phyloP scores from a whole-genome alignment of 2,113 vertebrate species.

The Macrotis lagotis region DNA sequence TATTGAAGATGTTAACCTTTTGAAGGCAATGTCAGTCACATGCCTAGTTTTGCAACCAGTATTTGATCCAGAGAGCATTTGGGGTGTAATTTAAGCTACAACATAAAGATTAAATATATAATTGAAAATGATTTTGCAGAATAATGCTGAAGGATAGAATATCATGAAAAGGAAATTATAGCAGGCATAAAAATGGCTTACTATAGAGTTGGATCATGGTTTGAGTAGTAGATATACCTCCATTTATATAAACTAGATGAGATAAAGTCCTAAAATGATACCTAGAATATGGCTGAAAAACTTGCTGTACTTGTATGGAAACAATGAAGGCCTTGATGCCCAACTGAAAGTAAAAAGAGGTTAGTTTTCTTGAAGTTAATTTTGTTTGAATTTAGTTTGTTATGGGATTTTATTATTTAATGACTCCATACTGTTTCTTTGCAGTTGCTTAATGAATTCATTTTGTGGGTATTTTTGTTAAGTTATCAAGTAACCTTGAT shows the following conservation, averaged over 20 bases:
- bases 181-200: conserved; percentile 72
- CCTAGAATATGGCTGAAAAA: neutral
- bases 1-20: conserved; percentile 44
- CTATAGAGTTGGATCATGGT: conserved; percentile 64
- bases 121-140: conserved; percentile 75
- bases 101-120: conserved; percentile 71
- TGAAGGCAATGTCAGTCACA: conserved; percentile 46
- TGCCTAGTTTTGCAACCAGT: conserved; percentile 32
- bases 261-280: conserved; percentile 58
- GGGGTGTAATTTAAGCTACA: conserved; percentile 70
- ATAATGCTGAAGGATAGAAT: conserved; percentile 56
- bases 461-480: conserved; percentile 51
- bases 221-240: conserved; percentile 55
- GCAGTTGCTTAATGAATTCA: conserved; percentile 14
- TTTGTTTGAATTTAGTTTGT: conserved; percentile 28
- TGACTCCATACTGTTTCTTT: neutral
- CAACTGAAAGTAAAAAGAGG: neutral
- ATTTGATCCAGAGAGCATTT: conserved; percentile 32
- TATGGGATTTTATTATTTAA: conserved; percentile 38
- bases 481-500: conserved; percentile 18
- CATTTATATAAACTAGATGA: neutral
- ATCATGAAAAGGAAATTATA: conserved; percentile 73
- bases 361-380: conserved; percentile 35
- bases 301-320: neutral
- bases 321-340: neutral